Evolutionary conservation across 2,113 vertebrate species (phyloP).

Genomic region (Scomber scombrus): DNA sequence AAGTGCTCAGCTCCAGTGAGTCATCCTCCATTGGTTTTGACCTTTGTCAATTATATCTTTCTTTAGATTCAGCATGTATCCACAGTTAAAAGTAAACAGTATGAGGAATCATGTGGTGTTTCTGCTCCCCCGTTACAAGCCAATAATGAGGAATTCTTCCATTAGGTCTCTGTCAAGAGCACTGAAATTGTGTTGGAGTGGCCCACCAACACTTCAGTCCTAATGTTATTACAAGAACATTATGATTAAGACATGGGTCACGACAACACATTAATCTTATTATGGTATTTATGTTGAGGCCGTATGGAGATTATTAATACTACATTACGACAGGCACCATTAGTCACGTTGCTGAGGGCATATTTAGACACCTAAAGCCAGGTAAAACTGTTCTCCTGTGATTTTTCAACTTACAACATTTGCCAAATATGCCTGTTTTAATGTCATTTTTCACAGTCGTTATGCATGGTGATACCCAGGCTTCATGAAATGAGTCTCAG

Average conservation of each 20-base stretch:
- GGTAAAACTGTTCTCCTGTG: conserved; percentile 9
- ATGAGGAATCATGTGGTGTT: neutral
- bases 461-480: neutral
- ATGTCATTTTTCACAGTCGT: conserved; percentile 6
- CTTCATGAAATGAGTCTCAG: no score
- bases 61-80: conserved; percentile 3
- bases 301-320: conserved; percentile 44
- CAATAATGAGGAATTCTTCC: conserved; percentile 26
- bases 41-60: conserved; percentile 42
- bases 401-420: conserved; percentile 16
- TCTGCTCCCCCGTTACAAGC: neutral
- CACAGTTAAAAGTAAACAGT: neutral
- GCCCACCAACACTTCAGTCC: conserved; percentile 17
- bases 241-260: conserved; percentile 51
- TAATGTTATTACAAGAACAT: conserved; percentile 50
- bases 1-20: conserved; percentile 42
- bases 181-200: neutral
- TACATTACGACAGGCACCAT: conserved; percentile 22
- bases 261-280: conserved; percentile 43
- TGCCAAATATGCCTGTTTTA: conserved; percentile 7
- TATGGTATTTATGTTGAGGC: conserved; percentile 51
- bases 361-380: conserved; percentile 36
- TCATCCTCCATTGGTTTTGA: conserved; percentile 48
- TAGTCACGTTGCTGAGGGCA: conserved; percentile 31
- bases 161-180: conserved; percentile 15